A percentile compares a stretch with the other conserved stretches of the same genome.
These are phyloP conservation scores for Augochlora pura DNA, from an alignment of 1,140 invertebrate species.

Conservation along the genomic window DNA sequence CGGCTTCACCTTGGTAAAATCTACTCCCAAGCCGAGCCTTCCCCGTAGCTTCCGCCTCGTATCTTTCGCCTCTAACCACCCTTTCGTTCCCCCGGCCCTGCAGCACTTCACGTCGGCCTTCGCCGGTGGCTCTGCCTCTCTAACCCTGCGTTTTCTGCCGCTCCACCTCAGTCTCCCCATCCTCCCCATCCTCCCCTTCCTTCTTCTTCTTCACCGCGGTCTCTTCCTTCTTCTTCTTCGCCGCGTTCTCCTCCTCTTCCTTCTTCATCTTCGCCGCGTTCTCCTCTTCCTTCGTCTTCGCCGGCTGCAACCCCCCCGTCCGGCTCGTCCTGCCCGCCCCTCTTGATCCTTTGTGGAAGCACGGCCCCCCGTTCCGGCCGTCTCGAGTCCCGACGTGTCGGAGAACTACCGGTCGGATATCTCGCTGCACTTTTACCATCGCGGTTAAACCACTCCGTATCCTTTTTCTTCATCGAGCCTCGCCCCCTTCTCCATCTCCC, in stretches of 20 bases:
- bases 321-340: not conserved
- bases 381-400: constrained; percentile 46
- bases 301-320: constrained; percentile 1
- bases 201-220: not conserved
- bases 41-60: constrained; percentile 61
- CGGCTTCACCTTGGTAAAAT: constrained; percentile 58
- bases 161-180: constrained; percentile 16
- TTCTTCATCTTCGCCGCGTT: constrained; percentile 16
- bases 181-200: constrained; percentile 2
- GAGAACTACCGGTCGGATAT: constrained; percentile 49
- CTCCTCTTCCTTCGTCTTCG: constrained; percentile 7
- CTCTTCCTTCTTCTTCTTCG: constrained; percentile 10
- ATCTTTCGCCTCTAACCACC: constrained; percentile 51
- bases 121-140: constrained; percentile 23
- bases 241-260: not conserved
- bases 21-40: constrained; percentile 54
- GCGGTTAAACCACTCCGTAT: constrained; percentile 60
- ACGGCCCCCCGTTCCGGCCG: constrained; percentile 47
- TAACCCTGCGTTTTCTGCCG: constrained; percentile 2
- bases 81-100: constrained; percentile 16
- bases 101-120: constrained; percentile 25
- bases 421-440: constrained; percentile 61
- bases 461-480: constrained; percentile 53
- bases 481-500: not conserved
- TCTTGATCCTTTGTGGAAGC: constrained; percentile 57